Base-by-base conservation (phyloP, 2,888 invertebrate species). In the Cataglyphis rosenhaueri region DNA sequence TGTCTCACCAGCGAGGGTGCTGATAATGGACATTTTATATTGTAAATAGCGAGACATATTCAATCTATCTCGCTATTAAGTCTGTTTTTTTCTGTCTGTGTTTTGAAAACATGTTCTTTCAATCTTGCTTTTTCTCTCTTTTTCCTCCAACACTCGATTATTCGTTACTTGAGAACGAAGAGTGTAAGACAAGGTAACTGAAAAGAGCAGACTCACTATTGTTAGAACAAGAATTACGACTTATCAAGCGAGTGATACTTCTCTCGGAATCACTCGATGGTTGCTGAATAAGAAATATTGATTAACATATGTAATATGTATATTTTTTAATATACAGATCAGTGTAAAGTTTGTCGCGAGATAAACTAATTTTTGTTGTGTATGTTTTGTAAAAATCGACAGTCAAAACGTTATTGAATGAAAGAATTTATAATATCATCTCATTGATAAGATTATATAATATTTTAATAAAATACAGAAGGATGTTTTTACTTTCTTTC, bases 311-410 rank as follows among this genome's bases (percentile, higher is more conserved):
- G 61, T 61, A 35, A 48, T 62, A 48, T 44, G 8, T 25, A 44
- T 59, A 79, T 57, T 32, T 18, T 48, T 71, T n/a, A 57, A 32
- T 44, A 8, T 52, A 52, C 52, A 52, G n/a, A 0, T 52, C 52
- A 59, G 29, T 78, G 41, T 44, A 32, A 15, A 29, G n/a, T 78
- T 78, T 78, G 61, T 71, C 41, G 25, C 9, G 21, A 71, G 25
- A 35, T 18, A 48, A 44, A 71, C 0, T 32, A 21, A 71, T 59
- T 32, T 59, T 44, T 44, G 15, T 70, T 61, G 32, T 21, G 12
- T 57, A 57, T 44, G 18, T 10, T 57, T 55, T 65, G 25, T 68
- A 71, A 78, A 71, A 44, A 55, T 61, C 18, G 48, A 21, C 32
- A 41, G 8, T 5, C 35, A 4, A 79, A 12, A 1, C 15, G 61